Percentiles rank a stretch among this genome's conserved stretches.
Evolutionary conservation across 2,113 vertebrate species (phyloP).

Genomic region (Aleadryas rufinucha): DNA sequence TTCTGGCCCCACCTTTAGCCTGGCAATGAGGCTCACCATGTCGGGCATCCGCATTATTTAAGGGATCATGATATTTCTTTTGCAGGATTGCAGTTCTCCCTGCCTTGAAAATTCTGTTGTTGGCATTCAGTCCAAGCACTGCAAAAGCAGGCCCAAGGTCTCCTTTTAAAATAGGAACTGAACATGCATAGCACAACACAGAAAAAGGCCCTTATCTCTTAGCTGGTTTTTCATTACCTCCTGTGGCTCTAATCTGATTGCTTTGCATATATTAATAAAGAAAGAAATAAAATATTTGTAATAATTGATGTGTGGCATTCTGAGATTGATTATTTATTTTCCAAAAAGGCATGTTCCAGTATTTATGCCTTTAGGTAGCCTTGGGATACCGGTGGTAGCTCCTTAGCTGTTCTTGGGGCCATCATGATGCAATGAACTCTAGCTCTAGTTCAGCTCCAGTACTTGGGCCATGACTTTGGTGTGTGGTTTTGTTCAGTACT

Average conservation of each 20-base stretch:
- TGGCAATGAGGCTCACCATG: not conserved
- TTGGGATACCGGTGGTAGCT: not conserved
- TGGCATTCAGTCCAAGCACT: not conserved
- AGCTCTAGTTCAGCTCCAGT: too few relatives aligned
- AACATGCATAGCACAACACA: not conserved
- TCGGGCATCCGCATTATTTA: not conserved
- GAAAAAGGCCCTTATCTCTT: constrained; percentile 8
- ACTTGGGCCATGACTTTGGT: not conserved
- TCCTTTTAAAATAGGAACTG: not conserved
- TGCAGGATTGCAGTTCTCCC: not conserved
- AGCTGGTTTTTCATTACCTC: constrained; percentile 39
- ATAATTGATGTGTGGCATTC: not conserved
- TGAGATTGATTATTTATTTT: not conserved
- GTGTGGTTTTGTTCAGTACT: not conserved
- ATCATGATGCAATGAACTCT: not conserved
- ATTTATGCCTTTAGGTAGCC: not conserved
- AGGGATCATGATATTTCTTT: not conserved
- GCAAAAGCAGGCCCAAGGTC: not conserved
- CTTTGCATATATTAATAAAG: constrained; percentile 42
- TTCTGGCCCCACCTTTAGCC: not conserved
- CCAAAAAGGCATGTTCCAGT: not conserved
- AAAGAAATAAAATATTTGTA: constrained; percentile 19
- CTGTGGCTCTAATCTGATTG: constrained; percentile 38
- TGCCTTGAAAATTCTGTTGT: not conserved
- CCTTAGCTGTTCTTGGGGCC: not conserved